Base-by-base conservation (phyloP, 2,797 vertebrate genomes). In the Spinibarbus caldwelli region DNA sequence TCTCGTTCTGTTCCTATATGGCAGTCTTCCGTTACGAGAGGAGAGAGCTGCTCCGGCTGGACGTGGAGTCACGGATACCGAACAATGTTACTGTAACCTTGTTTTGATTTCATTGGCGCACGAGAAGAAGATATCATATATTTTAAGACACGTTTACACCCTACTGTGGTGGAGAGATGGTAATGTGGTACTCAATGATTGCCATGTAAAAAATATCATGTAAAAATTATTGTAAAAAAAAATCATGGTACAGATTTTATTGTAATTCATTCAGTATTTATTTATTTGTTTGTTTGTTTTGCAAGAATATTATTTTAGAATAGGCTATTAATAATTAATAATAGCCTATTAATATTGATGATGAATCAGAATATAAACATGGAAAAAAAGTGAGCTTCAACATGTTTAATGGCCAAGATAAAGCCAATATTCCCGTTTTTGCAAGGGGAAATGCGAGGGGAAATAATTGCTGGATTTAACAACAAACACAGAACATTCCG, bases 31-130 rank as follows among this genome's bases (percentile, higher is more conserved):
- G 77, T 70, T 47, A 75, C 47, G 49, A 73, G 70, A 71, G 70
- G 64, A 75, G 59, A 84, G 82, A 49, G 23, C 81, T 41, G 89
- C 90, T 87, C 88, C 92, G 93, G 92, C 89, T 89, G 93, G 94
- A 93, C 89, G 93, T 94, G 94, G 92, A 86, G 90, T 79, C 31
- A 75, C 21, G n/a, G 31, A 78, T 12, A 52, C 64, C 19, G 31
- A 70, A 21, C 54, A 49, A 57, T 67, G 68, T 86, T 86, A 80
- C 84, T 70, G 70, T 86, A 76, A 76, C 78, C 43, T 71, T 34
- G 47, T 67, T 76, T 68, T 81, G 21, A 64, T 66, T 52, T 80
- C 34, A 49, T 2, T 34, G 41, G 59, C 4, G 29, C 41, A 75
- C 14, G 21, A 73, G 54, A 14, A 73, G 36, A n/a, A 73, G 12